Evolutionary conservation across 37 sponge, comb jelly and placozoan species (phyloP), one percentile per base, ranked within the genome.

Genomic region (Geodia barretti): DNA sequence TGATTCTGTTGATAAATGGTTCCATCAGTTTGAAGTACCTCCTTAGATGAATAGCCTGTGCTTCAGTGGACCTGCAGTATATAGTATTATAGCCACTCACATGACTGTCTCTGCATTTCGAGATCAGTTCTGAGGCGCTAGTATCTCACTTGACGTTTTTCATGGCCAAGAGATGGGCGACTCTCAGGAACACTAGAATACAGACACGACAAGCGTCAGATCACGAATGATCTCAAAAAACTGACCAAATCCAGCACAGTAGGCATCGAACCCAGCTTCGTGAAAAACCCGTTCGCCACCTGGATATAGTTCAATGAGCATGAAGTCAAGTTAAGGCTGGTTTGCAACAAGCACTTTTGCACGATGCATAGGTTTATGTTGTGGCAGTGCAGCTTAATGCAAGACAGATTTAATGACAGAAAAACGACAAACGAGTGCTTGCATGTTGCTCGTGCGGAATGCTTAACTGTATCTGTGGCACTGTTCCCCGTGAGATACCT

Each of bases 191-290:
- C 60, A 93, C 91, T 91, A 38, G 41, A 81, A 9, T 5, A 24
- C 30, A 74, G 60, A 47, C 19, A 64, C 17, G 43, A 54, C 17
- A 11, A 37, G 23, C 19, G 42, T 1, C 36, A 80, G 8, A 19
- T 31, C 21, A 25, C 47, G 26, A 4, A 68, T 14, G n/a, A n/a
- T n/a, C n/a, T n/a, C n/a, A n/a, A n/a, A 39, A 19, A 58, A 75
- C 91, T 82, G 39, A 91, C 91, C 87, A 83, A 74, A 83, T 17
- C 93, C 93, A 41, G 73, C 85, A 71, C 87, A 85, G 68, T 65
- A 93, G 21, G 93, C 87, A 82, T 93, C 93, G 79, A 77, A 89
- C 2, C 71, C 89, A 32, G 93, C 93, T 68, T 93, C 87, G 78
- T 93, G 93, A 38, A 86, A 89, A 24, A 31, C 62, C 65, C 31